Percentiles rank a stretch among this genome's conserved stretches.
Evolutionary conservation across 2,888 invertebrate species (phyloP).

Genomic region (Drosophila limbata): DNA sequence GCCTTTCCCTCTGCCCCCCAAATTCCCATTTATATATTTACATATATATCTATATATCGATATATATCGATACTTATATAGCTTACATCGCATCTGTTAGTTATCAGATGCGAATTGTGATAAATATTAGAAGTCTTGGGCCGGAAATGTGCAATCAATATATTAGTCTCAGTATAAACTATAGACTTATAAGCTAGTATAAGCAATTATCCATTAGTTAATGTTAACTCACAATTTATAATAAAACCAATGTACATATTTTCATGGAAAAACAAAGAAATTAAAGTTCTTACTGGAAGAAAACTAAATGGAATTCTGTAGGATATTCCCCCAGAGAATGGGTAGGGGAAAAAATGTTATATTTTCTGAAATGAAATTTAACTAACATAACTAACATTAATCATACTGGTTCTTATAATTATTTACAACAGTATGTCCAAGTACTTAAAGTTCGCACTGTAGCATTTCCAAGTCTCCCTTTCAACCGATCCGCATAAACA

Average conservation of each 20-base stretch:
- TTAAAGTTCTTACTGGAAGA: neutral
- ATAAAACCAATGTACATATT: slow-evolving; percentile 52
- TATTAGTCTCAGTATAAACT: slow-evolving; percentile 55
- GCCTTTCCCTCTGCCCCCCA: neutral
- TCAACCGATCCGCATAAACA: neutral
- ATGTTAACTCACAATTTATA: slow-evolving; percentile 9
- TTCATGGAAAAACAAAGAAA: slow-evolving; percentile 13
- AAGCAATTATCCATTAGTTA: slow-evolving; percentile 14
- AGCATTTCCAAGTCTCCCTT: neutral
- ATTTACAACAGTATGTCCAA: neutral
- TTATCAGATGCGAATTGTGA: slow-evolving; percentile 83
- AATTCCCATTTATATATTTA: slow-evolving; percentile 23
- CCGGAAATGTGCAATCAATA: slow-evolving; percentile 85
- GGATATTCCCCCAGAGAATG: no score
- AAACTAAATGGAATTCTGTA: no score
- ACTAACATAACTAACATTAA: no score
- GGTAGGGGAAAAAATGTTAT: no score
- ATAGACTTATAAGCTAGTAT: slow-evolving; percentile 19
- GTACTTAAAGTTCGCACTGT: neutral
- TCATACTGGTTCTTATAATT: no score
- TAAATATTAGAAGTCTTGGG: slow-evolving; percentile 85
- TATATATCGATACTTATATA: slow-evolving; percentile 14
- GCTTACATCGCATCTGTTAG: slow-evolving; percentile 59
- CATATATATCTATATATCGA: neutral
- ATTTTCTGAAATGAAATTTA: no score